Percentiles rank a stretch among this genome's conserved stretches.
Conservation (phyloP, 1,140 invertebrate genomes). For the Pseudomyrmex cubaensis region DNA sequence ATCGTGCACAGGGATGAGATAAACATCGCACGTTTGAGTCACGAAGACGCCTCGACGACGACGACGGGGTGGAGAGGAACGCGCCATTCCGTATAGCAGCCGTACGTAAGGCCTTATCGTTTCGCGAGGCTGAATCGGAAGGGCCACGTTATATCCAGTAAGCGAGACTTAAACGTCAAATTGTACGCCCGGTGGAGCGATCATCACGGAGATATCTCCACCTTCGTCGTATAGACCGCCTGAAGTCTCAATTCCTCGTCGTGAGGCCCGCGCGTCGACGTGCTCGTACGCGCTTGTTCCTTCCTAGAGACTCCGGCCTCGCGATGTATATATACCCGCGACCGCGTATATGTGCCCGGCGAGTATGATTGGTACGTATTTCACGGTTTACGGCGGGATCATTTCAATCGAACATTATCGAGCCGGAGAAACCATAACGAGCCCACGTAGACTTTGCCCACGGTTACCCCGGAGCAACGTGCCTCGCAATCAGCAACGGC, state of each 20-base stretch:
- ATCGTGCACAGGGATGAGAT: conserved; percentile 35
- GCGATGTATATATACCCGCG: conserved; percentile 21
- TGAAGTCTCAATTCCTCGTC: conserved; percentile 69
- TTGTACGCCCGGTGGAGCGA: conserved; percentile 61
- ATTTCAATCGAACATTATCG: conserved; percentile 78
- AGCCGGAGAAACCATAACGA: conserved; percentile 76
- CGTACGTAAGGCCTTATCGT: conserved; percentile 58
- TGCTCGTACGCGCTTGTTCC: conserved; percentile 28
- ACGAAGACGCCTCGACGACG: conserved; percentile 38
- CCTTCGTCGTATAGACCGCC: conserved; percentile 47
- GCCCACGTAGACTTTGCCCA: conserved; percentile 71
- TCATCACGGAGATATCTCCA: conserved; percentile 54
- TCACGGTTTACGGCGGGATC: conserved; percentile 75
- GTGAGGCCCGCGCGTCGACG: conserved; percentile 36
- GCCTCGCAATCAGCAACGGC: conserved; percentile 50
- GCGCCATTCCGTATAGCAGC: conserved; percentile 52
- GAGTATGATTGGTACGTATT: conserved; percentile 76
- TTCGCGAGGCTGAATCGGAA: conserved; percentile 41
- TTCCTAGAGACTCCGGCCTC: conserved; percentile 8
- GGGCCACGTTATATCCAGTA: conserved; percentile 55
- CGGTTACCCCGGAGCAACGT: conserved; percentile 57
- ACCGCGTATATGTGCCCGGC: conserved; percentile 29
- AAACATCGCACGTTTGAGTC: conserved; percentile 51
- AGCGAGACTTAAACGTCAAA: conserved; percentile 66
- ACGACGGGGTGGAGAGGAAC: not conserved